phyloP scores from a whole-genome alignment of 2,888 invertebrate species.

The Allacma fusca region DNA sequence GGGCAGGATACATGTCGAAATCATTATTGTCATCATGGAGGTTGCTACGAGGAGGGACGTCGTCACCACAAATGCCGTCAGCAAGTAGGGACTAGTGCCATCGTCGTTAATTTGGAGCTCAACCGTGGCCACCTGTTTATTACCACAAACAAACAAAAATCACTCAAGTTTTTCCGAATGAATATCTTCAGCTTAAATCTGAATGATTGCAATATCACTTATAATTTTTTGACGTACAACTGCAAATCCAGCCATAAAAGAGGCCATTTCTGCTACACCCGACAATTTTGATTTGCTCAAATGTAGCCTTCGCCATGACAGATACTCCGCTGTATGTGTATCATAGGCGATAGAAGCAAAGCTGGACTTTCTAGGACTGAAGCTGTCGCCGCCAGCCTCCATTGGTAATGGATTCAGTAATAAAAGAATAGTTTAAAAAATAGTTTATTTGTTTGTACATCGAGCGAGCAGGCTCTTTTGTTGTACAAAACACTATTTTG shows the following conservation, averaged over 20 bases:
- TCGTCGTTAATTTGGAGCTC: slow-evolving; percentile 60
- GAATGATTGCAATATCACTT: too few species aligned
- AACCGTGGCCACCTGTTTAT: slow-evolving; percentile 57
- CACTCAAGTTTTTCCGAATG: too few species aligned
- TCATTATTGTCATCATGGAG: slow-evolving; percentile 56
- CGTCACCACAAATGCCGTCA: slow-evolving; percentile 53
- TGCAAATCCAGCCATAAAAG: slow-evolving; percentile 58
- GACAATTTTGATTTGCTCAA: slow-evolving; percentile 58
- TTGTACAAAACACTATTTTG: too few species aligned
- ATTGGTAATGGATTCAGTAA: too few species aligned
- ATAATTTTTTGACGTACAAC: slow-evolving; percentile 48
- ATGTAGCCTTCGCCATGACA: slow-evolving; percentile 54
- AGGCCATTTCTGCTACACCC: slow-evolving; percentile 56
- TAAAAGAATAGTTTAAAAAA: too few species aligned
- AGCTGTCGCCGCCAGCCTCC: too few species aligned
- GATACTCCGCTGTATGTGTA: slow-evolving; percentile 44
- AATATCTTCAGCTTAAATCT: too few species aligned
- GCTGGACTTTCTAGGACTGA: background rate
- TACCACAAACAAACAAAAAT: too few species aligned
- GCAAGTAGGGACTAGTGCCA: slow-evolving; percentile 36
- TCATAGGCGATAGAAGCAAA: background rate
- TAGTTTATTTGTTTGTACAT: too few species aligned
- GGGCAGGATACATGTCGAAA: slow-evolving; percentile 47
- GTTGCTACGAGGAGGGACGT: slow-evolving; percentile 57
- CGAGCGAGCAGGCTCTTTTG: too few species aligned